phyloP scores from a whole-genome alignment of 2,113 vertebrate genomes.

The Nansenia antarctica region DNA sequence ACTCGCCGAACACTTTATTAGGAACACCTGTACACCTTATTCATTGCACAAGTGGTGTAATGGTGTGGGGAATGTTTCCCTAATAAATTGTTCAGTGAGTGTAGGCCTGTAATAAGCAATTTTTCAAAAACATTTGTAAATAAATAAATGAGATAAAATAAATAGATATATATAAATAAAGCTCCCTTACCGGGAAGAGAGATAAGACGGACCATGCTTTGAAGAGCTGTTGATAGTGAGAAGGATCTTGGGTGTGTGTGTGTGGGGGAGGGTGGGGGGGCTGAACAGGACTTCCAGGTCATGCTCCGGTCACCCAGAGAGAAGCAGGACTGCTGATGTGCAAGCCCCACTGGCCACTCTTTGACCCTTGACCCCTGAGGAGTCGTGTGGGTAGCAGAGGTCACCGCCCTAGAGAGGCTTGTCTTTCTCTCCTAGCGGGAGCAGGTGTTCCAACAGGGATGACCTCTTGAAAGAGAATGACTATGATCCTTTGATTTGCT shows the following conservation, averaged over 20 bases:
- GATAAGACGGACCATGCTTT: too few species aligned
- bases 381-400: conserved; percentile 38
- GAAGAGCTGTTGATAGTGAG: neutral
- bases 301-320: conserved; percentile 4
- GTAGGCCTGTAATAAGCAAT: too few species aligned
- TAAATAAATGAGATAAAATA: neutral
- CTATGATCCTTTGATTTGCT: conserved; percentile 30
- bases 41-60: too few species aligned
- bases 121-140: conserved; percentile 1
- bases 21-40: too few species aligned
- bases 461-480: conserved; percentile 21
- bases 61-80: too few species aligned
- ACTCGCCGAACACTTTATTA: too few species aligned
- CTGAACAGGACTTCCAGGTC: conserved; percentile 24
- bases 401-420: conserved; percentile 18
- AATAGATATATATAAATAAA: neutral
- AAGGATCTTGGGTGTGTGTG: too few species aligned
- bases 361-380: conserved; percentile 33
- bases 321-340: conserved; percentile 9
- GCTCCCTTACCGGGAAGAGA: too few species aligned
- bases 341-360: conserved; percentile 22
- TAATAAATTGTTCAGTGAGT: too few species aligned
- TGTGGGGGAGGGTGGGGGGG: neutral
- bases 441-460: conserved; percentile 46
- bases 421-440: conserved; percentile 30